Base-by-base conservation (phyloP, 2,888 invertebrate species). In the Lasioglossum lativentre region DNA sequence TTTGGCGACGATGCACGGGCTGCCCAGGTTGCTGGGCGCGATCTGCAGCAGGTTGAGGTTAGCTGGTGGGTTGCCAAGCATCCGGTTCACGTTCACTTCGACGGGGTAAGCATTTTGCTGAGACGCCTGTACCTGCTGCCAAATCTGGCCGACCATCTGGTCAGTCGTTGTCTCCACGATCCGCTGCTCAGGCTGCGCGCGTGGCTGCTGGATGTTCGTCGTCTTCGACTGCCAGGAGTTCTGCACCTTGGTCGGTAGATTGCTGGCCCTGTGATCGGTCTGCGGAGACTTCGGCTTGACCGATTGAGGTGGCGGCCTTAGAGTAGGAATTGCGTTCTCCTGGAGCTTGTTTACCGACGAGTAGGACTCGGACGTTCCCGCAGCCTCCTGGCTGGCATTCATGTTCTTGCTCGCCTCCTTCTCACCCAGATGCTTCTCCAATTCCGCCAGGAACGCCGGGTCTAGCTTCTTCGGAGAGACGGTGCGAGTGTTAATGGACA, bases 371-470 rank as follows among this genome's bases (percentile, higher is more conserved):
- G 81, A 83, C 0, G 86, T 66, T 12, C 75, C 76, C 0, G 78
- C 40, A 14, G 88, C 86, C 30, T 90, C 89, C 23, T 91, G 95
- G 73, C 94, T 95, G 38, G 95, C 95, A 86, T 95, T 95, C 3
- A 94, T 95, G 80, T 95, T 96, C 27, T 95, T 95, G 16, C 92
- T 93, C 0, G 95, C 95, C 76, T 95, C 95, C 78, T 95, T 95
- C 75, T 95, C 95, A 0, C 95, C 96, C 23, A 97, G 94, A 90
- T 96, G 96, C 89, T 97, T 97, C 93, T 97, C 97, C 75, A 97
- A 93, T 91, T 97, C 97, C 0, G 96, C 96, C 59, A 97, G 95
- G 87, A 97, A 97, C 27, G 96, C 96, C 14, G 96, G 95, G 92
- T 96, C 96, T 30, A 96, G 93, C 90, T 96, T 95, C 83, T 95